phyloP scores from a whole-genome alignment of 1,140 invertebrate genomes.

The Drosophila parabipectinata region DNA sequence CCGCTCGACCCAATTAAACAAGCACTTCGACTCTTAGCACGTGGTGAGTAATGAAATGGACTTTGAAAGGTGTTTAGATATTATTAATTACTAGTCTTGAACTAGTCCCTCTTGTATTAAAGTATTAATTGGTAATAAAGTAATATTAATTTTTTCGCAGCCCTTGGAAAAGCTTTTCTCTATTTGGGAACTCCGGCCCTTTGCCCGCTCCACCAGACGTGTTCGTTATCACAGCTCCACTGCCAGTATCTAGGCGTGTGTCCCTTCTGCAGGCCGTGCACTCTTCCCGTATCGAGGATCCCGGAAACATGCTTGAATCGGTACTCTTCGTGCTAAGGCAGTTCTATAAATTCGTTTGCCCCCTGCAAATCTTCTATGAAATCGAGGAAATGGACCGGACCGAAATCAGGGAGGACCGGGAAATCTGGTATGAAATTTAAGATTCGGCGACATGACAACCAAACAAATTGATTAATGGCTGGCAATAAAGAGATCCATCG shows the following conservation, averaged over 20 bases:
- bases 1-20: conserved; percentile 59
- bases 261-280: conserved; percentile 13
- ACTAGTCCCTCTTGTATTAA: not conserved
- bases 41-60: conserved; percentile 41
- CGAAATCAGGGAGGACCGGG: not conserved
- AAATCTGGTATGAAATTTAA: conserved; percentile 55
- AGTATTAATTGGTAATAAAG: not conserved
- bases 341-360: conserved; percentile 51
- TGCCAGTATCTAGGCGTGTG: conserved; percentile 25
- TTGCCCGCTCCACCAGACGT: conserved; percentile 36
- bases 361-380: conserved; percentile 55
- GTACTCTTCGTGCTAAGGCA: conserved; percentile 55
- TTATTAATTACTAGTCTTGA: not conserved
- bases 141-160: conserved; percentile 14
- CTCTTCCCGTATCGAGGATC: conserved; percentile 7
- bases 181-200: conserved; percentile 49
- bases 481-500: conserved; percentile 52
- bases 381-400: conserved; percentile 43
- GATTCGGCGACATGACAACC: conserved; percentile 40
- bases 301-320: conserved; percentile 33
- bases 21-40: conserved; percentile 17
- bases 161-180: conserved; percentile 32
- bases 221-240: conserved; percentile 15
- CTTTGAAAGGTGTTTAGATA: not conserved
- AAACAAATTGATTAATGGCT: conserved; percentile 69